Percentiles rank a stretch among this genome's conserved stretches.
phyloP scores from a whole-genome alignment of 2,888 invertebrate species.

The Sisyra nigra region DNA sequence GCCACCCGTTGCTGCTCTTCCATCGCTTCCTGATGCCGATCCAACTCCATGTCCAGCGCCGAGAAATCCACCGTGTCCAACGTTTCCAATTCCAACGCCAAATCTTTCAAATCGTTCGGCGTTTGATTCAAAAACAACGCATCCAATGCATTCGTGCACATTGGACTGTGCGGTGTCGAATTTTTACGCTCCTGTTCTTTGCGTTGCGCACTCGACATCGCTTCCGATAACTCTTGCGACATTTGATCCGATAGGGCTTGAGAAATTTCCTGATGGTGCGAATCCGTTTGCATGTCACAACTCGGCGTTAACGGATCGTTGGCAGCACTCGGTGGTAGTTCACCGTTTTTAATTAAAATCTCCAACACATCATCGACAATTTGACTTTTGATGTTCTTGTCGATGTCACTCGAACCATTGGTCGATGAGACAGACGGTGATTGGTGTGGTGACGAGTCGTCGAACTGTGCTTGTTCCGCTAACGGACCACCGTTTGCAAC shows the following conservation, averaged over 20 bases:
- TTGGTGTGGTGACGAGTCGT: constrained; percentile 37
- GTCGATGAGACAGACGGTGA: constrained; percentile 50
- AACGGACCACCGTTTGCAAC: constrained; percentile 14
- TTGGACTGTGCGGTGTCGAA: constrained; percentile 25
- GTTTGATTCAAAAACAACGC: constrained; percentile 13
- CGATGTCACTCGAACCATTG: constrained; percentile 32
- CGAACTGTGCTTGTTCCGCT: constrained; percentile 36
- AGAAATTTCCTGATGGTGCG: constrained; percentile 7
- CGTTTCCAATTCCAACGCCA: constrained; percentile 42
- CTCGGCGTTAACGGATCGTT: constrained; percentile 45
- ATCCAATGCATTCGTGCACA: constrained; percentile 25
- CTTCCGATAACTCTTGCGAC: constrained; percentile 3
- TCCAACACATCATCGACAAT: constrained; percentile 86
- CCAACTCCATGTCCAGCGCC: constrained; percentile 37
- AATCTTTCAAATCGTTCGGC: constrained; percentile 41
- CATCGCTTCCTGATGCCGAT: constrained; percentile 17
- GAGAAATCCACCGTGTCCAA: constrained; percentile 46
- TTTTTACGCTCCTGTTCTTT: neutral
- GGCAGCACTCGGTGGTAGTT: constrained; percentile 77
- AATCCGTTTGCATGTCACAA: constrained; percentile 18
- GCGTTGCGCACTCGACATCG: neutral
- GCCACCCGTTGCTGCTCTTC: constrained; percentile 6
- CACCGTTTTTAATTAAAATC: constrained; percentile 85
- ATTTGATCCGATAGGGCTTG: constrained; percentile 7
- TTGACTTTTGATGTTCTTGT: constrained; percentile 45